Evolutionary conservation across 92 coral and sea anemone genomes (phyloP).

Genomic region (Anthopleura xanthogrammica): DNA sequence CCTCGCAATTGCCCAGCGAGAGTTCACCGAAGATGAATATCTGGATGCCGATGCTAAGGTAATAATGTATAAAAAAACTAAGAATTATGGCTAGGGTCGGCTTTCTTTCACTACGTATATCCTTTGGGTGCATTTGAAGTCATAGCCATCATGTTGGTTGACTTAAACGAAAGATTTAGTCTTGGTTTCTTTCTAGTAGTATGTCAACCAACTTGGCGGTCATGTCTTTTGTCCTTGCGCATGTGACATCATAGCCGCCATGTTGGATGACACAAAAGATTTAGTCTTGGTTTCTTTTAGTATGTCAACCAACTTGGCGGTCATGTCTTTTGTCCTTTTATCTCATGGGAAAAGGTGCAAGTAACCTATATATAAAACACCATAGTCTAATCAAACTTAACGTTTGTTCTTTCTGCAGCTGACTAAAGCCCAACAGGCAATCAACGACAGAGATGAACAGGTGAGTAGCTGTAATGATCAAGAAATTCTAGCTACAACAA

Average conservation of each 20-base stretch:
- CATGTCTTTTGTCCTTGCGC: neutral
- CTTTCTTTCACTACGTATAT: no score
- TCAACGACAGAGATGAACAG: constrained; percentile 90
- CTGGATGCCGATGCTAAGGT: constrained; percentile 66
- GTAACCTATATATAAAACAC: neutral
- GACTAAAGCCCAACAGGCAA: constrained; percentile 81
- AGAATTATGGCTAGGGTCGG: no score
- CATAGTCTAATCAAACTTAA: neutral
- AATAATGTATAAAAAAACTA: neutral
- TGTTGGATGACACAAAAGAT: no score
- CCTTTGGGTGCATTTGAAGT: no score
- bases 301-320: no score
- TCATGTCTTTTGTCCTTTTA: neutral
- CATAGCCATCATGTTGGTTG: no score
- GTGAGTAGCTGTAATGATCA: constrained; percentile 14
- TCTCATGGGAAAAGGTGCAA: neutral
- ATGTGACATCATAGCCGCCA: no score
- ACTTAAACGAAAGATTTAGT: no score
- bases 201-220: no score
- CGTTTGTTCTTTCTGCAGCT: constrained; percentile 42
- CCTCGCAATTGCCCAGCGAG: constrained; percentile 78
- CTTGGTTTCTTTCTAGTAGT: no score
- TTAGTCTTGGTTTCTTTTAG: no score
- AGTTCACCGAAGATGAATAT: constrained; percentile 67
- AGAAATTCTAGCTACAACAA: neutral